phyloP scores from a whole-genome alignment of 2,113 vertebrate species.

The Pangasianodon hypophthalmus region DNA sequence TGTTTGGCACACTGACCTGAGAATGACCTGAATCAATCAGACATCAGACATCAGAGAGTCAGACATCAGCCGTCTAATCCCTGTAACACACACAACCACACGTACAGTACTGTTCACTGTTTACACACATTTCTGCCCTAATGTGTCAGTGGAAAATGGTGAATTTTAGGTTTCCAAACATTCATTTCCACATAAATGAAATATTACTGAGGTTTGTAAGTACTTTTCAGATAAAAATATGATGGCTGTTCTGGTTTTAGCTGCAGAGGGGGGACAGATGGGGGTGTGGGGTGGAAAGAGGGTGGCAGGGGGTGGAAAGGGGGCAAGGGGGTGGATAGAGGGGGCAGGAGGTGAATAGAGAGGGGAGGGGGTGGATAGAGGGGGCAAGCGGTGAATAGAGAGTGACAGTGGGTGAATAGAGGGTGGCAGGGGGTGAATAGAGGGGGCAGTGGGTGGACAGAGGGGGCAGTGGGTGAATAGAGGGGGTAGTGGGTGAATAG shows the following conservation, averaged over 20 bases:
- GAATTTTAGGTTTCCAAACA: too few species aligned
- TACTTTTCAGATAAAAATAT: background rate
- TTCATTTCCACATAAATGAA: background rate
- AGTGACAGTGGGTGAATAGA: background rate
- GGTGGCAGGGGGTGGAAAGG: background rate
- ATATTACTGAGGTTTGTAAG: background rate
- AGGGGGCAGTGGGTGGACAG: background rate
- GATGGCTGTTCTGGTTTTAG: background rate
- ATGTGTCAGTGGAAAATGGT: too few species aligned
- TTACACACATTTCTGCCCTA: background rate
- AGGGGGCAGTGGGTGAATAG: too few species aligned
- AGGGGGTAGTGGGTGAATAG: too few species aligned
- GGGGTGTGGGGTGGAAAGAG: background rate
- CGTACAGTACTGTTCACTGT: background rate
- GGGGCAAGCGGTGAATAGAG: too few species aligned
- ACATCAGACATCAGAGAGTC: background rate
- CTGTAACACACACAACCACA: slow-evolving; percentile 21
- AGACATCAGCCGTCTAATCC: slow-evolving; percentile 22
- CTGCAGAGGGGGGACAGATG: background rate
- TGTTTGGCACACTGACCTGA: slow-evolving; percentile 33
- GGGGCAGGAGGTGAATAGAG: background rate
- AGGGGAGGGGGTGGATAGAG: background rate
- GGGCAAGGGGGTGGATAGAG: background rate
- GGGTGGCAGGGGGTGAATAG: background rate
- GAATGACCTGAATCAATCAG: slow-evolving; percentile 24